Base-by-base conservation (phyloP, 2,888 invertebrate species). In the Patella depressa region DNA sequence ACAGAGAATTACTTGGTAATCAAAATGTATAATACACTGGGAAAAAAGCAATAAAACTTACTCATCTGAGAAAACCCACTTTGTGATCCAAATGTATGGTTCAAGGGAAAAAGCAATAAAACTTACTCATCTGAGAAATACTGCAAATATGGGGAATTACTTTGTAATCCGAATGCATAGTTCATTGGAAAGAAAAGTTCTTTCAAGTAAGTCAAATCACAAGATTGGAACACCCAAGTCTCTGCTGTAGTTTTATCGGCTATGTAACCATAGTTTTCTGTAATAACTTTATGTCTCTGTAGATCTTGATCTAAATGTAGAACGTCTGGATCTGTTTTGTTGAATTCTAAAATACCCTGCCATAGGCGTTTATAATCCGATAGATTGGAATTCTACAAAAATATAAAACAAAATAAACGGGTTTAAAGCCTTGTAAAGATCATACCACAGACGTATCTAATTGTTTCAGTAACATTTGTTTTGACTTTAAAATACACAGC, bases 1-100 rank as follows among this genome's bases (percentile, higher is more conserved):
- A 87, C 4, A 85, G 82, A 0, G 89, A 88, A n/a, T 86, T 83
- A 29, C 86, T 86, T 1, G 85, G 88, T 15, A 90, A 82, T 5
- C 84, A 83, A 29, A 88, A 81, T 7, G 85, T 85, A 77, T 88
- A 89, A 55, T 85, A 84, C 9, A 87, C 80, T 1, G 87, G 85
- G 12, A 85, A 83, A 76, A 88, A 85, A 15, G 0, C 2, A 2
- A 34, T 3, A 34, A 34, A 34, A 34, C 34, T 34, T 45, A 45
- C 34, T 45, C 3, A 45, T 45, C 4, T 45, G 34, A 7, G 34
- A 45, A 9, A 45, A 9, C 3, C 1, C 9, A 4, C 5, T 45
- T 9, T 45, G 9, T 45, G 9, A 45, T 45, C 45, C 45, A 1
- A 45, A 45, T 45, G 45, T 7, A 45, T 9, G 7, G 45, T 45